A percentile compares a stretch with the other conserved stretches of the same genome.
These are phyloP conservation scores for Temnothorax unifasciatus DNA, from an alignment of 2,888 invertebrate genomes.

Conservation along the genomic window DNA sequence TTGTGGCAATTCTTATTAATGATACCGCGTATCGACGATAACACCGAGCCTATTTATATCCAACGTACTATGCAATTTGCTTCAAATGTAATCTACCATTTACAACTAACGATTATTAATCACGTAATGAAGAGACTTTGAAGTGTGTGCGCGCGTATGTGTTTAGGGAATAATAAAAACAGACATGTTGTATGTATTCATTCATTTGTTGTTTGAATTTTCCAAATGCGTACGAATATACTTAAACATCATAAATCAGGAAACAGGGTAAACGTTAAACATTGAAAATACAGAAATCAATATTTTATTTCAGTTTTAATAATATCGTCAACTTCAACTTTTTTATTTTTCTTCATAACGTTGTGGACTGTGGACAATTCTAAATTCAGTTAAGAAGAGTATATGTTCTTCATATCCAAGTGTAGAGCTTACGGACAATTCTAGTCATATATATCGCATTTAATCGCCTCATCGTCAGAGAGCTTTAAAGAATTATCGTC, in stretches of 20 bases:
- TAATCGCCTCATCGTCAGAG: neutral
- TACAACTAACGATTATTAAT: conserved; percentile 37
- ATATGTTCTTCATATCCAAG: neutral
- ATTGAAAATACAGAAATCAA: neutral
- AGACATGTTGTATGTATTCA: neutral
- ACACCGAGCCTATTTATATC: conserved; percentile 9
- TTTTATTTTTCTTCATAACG: neutral
- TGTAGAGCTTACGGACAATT: neutral
- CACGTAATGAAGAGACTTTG: conserved; percentile 7
- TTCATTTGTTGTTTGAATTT: neutral
- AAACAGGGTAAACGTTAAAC: neutral
- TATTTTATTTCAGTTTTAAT: neutral
- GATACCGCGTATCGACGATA: conserved; percentile 21
- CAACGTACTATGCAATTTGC: conserved; percentile 9
- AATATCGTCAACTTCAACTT: neutral
- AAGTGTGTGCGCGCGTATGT: neutral
- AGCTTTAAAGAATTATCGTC: neutral
- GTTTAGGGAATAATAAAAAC: conserved; percentile 21
- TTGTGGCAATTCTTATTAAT: conserved; percentile 30
- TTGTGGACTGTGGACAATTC: too few relatives aligned
- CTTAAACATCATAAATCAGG: neutral
- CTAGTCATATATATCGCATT: neutral
- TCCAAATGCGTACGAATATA: neutral
- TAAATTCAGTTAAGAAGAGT: neutral
- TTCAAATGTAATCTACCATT: conserved; percentile 21